Evolutionary conservation across 1,140 invertebrate genomes (phyloP).

Genomic region (Zaprionus nigranus): DNA sequence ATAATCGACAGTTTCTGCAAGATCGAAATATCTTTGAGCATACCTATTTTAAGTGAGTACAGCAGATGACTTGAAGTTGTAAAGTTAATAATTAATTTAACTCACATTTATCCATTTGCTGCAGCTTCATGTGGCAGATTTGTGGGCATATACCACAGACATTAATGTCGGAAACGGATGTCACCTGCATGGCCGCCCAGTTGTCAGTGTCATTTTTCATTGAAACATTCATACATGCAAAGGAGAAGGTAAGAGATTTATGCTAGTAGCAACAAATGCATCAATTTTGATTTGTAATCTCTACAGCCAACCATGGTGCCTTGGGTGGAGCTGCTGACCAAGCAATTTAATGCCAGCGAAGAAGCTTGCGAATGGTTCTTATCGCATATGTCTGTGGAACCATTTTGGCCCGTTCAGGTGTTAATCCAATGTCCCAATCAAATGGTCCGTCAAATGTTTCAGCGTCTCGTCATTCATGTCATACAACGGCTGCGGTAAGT

Average conservation of each 20-base stretch:
- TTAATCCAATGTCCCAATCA: slow-evolving; percentile 98
- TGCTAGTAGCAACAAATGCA: background rate
- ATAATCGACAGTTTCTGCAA: slow-evolving; percentile 97
- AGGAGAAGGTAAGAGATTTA: slow-evolving; percentile 92
- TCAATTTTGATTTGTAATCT: background rate
- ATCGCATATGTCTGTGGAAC: slow-evolving; percentile 95
- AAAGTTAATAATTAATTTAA: background rate
- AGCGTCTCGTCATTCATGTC: slow-evolving; percentile 96
- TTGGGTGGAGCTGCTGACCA: slow-evolving; percentile 97
- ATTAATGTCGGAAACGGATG: slow-evolving; percentile 90
- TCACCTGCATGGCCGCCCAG: slow-evolving; percentile 93
- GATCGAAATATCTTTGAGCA: slow-evolving; percentile 98
- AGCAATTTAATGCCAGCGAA: slow-evolving; percentile 96
- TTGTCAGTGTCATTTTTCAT: slow-evolving; percentile 97
- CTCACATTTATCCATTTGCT: slow-evolving; percentile 13
- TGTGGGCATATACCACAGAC: slow-evolving; percentile 97
- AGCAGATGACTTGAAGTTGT: background rate
- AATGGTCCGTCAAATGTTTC: slow-evolving; percentile 97
- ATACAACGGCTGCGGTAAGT: slow-evolving; percentile 91
- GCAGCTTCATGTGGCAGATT: slow-evolving; percentile 97
- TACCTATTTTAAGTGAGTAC: slow-evolving; percentile 94
- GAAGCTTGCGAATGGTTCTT: slow-evolving; percentile 96
- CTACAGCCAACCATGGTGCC: slow-evolving; percentile 95
- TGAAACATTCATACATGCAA: slow-evolving; percentile 98
- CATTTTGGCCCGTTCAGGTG: slow-evolving; percentile 98